Conservation (phyloP, 2,113 vertebrate species). For the Conger conger region DNA sequence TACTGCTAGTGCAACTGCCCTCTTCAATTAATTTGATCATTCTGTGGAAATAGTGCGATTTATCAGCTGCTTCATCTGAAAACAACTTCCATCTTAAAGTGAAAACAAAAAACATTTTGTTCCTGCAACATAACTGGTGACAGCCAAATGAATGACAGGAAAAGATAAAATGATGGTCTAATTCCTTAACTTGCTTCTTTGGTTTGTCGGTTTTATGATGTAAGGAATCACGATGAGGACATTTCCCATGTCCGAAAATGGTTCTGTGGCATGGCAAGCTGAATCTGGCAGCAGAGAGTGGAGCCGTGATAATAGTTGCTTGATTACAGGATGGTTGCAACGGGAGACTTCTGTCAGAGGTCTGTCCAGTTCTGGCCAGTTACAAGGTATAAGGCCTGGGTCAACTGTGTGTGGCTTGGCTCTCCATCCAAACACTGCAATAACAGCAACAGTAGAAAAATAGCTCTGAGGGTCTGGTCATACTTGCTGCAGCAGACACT, state of each 20-base stretch:
- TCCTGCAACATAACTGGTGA: neutral
- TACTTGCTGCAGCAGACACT: neutral
- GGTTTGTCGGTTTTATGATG: neutral
- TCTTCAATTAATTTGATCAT: neutral
- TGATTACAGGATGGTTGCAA: neutral
- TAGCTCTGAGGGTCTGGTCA: neutral
- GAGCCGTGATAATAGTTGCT: neutral
- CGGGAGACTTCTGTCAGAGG: neutral
- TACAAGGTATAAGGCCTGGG: neutral
- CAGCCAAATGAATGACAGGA: neutral
- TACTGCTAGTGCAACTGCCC: neutral
- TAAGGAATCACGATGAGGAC: neutral
- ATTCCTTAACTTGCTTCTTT: neutral
- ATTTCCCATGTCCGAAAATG: neutral
- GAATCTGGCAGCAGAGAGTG: neutral
- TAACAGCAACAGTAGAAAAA: neutral
- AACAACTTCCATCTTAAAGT: neutral
- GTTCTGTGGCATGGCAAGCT: too few relatives aligned
- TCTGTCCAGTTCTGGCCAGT: neutral
- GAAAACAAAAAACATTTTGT: neutral
- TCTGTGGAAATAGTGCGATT: neutral
- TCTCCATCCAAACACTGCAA: neutral
- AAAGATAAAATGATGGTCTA: neutral
- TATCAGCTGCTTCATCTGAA: neutral
- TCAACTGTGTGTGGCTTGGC: constrained; percentile 8